Conservation (phyloP, 2,888 invertebrate species). For the Mesochorus sp. region DNA sequence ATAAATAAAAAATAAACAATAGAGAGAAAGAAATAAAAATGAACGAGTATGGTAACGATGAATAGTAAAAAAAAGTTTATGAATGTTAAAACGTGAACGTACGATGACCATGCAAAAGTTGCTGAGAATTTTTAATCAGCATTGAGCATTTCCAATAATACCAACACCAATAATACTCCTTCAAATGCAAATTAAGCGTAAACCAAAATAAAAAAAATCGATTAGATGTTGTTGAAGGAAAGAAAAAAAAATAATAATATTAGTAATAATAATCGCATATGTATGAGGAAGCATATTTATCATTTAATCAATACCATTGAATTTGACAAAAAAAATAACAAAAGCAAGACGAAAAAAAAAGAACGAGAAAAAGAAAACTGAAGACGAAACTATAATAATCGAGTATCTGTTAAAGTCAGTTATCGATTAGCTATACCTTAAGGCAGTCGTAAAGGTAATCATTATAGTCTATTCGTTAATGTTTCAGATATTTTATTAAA, state of each 20-base stretch:
- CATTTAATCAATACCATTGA: conserved; percentile 63
- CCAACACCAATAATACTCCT: conserved; percentile 75
- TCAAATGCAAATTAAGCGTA: conserved; percentile 50
- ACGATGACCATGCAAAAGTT: conserved; percentile 54
- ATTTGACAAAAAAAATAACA: conserved; percentile 51
- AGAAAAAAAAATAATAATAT: conserved; percentile 29
- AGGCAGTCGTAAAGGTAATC: conserved; percentile 78
- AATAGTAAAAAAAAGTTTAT: conserved; percentile 48
- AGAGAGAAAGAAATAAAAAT: conserved; percentile 16
- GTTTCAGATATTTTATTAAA: conserved; percentile 81
- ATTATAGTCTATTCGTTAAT: conserved; percentile 80
- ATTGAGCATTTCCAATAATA: conserved; percentile 77
- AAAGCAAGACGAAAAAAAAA: conserved; percentile 34
- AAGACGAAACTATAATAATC: conserved; percentile 67
- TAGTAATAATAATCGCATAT: conserved; percentile 62
- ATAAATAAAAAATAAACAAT: conserved; percentile 12
- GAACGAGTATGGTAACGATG: conserved; percentile 45
- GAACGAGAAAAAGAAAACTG: conserved; percentile 58
- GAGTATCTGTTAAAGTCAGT: conserved; percentile 70
- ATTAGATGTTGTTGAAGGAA: conserved; percentile 64
- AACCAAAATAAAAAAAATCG: conserved; percentile 62
- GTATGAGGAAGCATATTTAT: conserved; percentile 66
- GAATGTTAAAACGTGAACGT: conserved; percentile 49
- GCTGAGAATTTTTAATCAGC: conserved; percentile 60
- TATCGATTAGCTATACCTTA: conserved; percentile 76